Conservation (phyloP, 1,140 invertebrate genomes). For the Bombus turneri region DNA sequence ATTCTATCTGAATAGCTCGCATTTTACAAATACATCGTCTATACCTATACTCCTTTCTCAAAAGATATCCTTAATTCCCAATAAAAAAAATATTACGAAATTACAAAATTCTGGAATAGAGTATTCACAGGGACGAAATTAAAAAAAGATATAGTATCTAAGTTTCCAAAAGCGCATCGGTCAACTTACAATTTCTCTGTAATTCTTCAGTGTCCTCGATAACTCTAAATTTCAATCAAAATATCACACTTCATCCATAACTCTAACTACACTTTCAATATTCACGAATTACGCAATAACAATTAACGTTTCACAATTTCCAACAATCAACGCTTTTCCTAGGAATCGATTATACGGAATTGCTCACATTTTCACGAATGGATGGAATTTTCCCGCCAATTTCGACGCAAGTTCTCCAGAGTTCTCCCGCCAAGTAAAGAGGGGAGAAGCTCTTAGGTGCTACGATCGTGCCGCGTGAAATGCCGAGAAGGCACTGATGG, state of each 20-base stretch:
- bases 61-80: not conserved
- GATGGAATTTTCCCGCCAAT: conserved; percentile 37
- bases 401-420: not conserved
- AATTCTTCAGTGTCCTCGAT: not conserved
- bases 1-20: not conserved
- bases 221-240: not conserved
- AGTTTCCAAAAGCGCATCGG: not conserved
- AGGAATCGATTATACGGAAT: too few relatives aligned
- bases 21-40: not conserved
- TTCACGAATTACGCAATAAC: not conserved
- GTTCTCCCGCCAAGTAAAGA: not conserved
- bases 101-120: not conserved
- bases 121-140: too few relatives aligned
- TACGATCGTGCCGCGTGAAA: conserved; percentile 17
- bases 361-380: not conserved
- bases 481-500: conserved; percentile 32
- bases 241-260: not conserved
- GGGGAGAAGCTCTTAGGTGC: not conserved
- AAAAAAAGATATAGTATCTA: not conserved
- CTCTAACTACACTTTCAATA: not conserved
- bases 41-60: not conserved
- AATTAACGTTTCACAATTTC: not conserved
- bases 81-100: conserved; percentile 24
- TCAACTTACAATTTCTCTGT: not conserved
- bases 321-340: not conserved